A percentile compares a stretch with the other conserved stretches of the same genome.
These are phyloP conservation scores for Ornithorhynchus anatinus DNA, from an alignment of 2,113 vertebrate species.

Conservation along the genomic window DNA sequence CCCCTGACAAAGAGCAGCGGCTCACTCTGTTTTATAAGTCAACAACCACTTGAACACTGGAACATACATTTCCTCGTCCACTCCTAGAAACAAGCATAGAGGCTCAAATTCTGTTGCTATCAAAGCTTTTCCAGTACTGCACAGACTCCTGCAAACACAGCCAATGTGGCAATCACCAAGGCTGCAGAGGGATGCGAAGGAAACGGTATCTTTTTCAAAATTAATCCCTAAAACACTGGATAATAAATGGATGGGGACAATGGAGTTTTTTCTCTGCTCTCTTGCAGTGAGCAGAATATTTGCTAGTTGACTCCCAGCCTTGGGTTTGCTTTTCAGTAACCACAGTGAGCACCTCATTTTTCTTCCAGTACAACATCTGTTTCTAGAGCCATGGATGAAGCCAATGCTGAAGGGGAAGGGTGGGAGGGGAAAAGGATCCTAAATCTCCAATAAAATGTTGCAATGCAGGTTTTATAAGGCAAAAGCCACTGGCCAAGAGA, in stretches of 20 bases:
- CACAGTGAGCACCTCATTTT: background rate
- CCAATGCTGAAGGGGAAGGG: background rate
- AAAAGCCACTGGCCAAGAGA: background rate
- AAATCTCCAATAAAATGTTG: background rate
- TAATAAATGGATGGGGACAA: too few species aligned
- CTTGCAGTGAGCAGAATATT: too few species aligned
- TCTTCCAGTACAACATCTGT: background rate
- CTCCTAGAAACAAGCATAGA: background rate
- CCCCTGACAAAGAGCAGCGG: slow-evolving; percentile 11
- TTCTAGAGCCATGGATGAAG: background rate
- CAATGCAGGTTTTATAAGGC: background rate
- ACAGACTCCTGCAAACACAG: background rate
- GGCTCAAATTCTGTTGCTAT: slow-evolving; percentile 25
- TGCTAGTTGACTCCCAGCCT: background rate
- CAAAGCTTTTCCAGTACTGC: slow-evolving; percentile 7
- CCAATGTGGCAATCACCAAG: slow-evolving; percentile 26
- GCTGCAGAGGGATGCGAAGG: background rate
- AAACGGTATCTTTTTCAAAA: background rate
- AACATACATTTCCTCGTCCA: slow-evolving; percentile 25
- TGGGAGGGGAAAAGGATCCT: background rate
- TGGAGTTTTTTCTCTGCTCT: too few species aligned
- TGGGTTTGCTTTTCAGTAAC: background rate
- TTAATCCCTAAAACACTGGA: background rate
- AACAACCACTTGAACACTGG: slow-evolving; percentile 48
- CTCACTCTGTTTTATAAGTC: slow-evolving; percentile 35